Percentiles rank a stretch among this genome's conserved stretches.
These are phyloP conservation scores for Dicrostonyx torquatus DNA, from an alignment of 2,797 vertebrate genomes.

Conservation along the genomic window DNA sequence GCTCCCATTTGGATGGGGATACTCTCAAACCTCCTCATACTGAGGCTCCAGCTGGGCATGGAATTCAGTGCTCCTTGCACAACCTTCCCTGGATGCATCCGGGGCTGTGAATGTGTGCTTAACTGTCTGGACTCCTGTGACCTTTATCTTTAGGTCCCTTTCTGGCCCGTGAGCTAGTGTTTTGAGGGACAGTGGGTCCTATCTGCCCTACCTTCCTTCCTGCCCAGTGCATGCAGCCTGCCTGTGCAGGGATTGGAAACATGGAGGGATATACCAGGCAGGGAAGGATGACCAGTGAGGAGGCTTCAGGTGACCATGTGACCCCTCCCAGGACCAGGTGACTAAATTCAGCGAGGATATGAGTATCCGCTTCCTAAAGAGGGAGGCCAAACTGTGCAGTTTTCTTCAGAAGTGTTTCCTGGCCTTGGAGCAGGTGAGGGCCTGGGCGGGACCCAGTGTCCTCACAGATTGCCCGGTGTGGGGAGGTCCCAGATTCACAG, in stretches of 20 bases:
- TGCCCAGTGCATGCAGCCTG: background rate
- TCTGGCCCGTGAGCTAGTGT: background rate
- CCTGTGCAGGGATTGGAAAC: background rate
- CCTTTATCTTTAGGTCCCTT: background rate
- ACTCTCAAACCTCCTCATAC: background rate
- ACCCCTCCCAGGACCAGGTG: slow-evolving; percentile 62
- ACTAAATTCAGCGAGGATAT: slow-evolving; percentile 69
- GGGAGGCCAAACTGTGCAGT: slow-evolving; percentile 74
- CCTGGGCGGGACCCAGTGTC: background rate
- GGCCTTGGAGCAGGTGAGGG: slow-evolving; percentile 74
- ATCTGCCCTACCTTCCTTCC: background rate
- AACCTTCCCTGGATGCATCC: background rate
- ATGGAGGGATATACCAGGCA: background rate
- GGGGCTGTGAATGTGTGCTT: background rate
- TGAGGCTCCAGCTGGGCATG: background rate
- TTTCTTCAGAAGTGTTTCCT: slow-evolving; percentile 79
- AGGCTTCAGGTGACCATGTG: background rate
- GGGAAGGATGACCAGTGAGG: background rate
- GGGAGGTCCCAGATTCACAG: background rate
- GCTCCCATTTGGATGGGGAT: background rate
- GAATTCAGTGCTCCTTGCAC: no score
- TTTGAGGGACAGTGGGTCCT: background rate
- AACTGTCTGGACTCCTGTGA: background rate
- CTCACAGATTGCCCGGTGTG: accelerated
- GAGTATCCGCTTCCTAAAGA: slow-evolving; percentile 77